Evolutionary conservation across 2,888 invertebrate species (phyloP), one percentile per base, ranked within the genome.

Genomic region (Acholoe squamosa): DNA sequence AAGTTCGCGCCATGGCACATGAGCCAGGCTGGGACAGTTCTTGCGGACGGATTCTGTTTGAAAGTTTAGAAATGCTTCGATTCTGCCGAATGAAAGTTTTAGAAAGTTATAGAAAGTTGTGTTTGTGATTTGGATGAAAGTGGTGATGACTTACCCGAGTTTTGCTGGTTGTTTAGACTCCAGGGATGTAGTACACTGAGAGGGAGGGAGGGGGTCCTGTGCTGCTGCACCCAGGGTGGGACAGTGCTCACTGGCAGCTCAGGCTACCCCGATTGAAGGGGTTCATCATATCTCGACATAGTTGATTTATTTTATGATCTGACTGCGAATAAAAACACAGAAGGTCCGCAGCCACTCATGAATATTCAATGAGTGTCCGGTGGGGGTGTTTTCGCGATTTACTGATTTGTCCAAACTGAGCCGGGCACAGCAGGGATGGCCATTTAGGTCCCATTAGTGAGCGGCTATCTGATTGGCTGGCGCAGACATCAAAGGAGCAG

Each of bases 251-350:
- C 19, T 61, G 61, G 22, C 61, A 61, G 61, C 22, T 19, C 61
- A 43, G 43, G 43, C 43, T 43, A 43, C 43, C 61, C 61, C n/a
- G 61, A n/a, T 61, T 61, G 61, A 19, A 61, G 61, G 80, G 86
- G 56, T 56, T 54, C 86, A 86, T 86, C 86, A 86, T 86, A 86
- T 54, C 56, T 54, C 52, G 52, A 86, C 86, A 86, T 86, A 86
- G 86, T 56, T 86, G 54, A 86, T 86, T 86, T 56, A 54, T 86
- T 86, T 86, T 86, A 86, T 86, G 86, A 86, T 86, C 86, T 54
- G 54, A 19, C 25, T 54, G 54, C 86, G 86, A 52, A 54, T 54
- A 86, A 54, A 86, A 86, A 86, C 28, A 56, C 54, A 86, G 54
- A 86, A 28, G 33, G 33, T 33, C 22, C 54, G 52, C 25, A 31